Evolutionary conservation across 1,140 invertebrate genomes (phyloP).

Genomic region (Dreissena polymorpha): DNA sequence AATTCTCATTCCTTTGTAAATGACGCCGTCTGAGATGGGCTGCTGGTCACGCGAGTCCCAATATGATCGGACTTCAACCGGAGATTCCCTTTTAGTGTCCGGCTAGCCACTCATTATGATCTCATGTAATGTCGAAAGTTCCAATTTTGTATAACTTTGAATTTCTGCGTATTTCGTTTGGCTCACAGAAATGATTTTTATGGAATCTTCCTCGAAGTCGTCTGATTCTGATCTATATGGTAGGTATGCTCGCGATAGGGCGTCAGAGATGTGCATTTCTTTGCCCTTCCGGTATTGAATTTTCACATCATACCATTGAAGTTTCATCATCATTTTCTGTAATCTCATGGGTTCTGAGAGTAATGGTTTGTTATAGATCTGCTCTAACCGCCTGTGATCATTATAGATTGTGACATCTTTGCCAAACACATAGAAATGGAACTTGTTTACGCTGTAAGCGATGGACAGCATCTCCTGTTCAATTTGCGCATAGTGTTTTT

Average conservation of each 20-base stretch:
- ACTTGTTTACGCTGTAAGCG: constrained; percentile 74
- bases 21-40: constrained; percentile 41
- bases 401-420: constrained; percentile 66
- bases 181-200: neutral
- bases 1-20: constrained; percentile 52
- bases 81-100: neutral
- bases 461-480: constrained; percentile 80
- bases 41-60: constrained; percentile 53
- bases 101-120: constrained; percentile 35
- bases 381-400: constrained; percentile 75
- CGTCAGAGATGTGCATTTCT: constrained; percentile 23
- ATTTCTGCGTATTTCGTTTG: constrained; percentile 43
- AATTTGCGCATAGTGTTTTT: constrained; percentile 69
- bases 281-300: constrained; percentile 8
- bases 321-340: constrained; percentile 76
- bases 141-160: neutral
- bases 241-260: constrained; percentile 6
- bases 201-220: neutral
- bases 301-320: constrained; percentile 74
- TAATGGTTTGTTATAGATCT: constrained; percentile 68
- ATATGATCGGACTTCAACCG: constrained; percentile 11
- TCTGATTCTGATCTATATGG: neutral
- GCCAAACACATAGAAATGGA: constrained; percentile 79
- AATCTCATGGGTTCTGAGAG: constrained; percentile 67
- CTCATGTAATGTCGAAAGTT: constrained; percentile 79